phyloP scores from a whole-genome alignment of 2,888 invertebrate genomes.

The Hartigia nigra region DNA sequence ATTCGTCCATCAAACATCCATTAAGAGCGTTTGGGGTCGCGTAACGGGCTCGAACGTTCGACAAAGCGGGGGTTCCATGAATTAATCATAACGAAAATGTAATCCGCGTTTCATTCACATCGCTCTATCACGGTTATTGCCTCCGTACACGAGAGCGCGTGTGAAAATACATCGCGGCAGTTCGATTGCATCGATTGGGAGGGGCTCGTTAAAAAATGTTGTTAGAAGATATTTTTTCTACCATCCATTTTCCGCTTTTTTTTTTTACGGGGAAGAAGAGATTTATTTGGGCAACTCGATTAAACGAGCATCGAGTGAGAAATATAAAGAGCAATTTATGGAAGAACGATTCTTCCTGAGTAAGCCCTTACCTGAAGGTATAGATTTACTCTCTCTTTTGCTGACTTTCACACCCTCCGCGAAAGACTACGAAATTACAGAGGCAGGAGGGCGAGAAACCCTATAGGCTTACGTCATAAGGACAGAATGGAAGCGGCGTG shows the following conservation, averaged over 20 bases:
- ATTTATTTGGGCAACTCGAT: neutral
- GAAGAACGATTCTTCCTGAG: neutral
- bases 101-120: conserved; percentile 4
- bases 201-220: neutral
- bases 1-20: conserved; percentile 6
- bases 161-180: neutral
- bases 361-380: neutral
- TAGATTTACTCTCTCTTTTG: neutral
- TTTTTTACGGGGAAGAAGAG: neutral
- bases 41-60: neutral
- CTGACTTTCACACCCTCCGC: neutral
- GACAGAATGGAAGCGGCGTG: neutral
- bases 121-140: neutral
- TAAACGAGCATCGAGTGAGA: neutral
- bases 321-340: neutral
- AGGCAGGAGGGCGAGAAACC: neutral
- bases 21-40: conserved; percentile 5
- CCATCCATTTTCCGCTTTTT: neutral
- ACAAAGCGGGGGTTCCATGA: neutral
- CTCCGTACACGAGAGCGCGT: neutral
- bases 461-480: neutral
- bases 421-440: neutral
- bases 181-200: neutral
- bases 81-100: conserved; percentile 12
- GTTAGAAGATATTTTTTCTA: neutral